Evolutionary conservation across 2,888 invertebrate species (phyloP).

Genomic region (Agriopis aurantiaria): DNA sequence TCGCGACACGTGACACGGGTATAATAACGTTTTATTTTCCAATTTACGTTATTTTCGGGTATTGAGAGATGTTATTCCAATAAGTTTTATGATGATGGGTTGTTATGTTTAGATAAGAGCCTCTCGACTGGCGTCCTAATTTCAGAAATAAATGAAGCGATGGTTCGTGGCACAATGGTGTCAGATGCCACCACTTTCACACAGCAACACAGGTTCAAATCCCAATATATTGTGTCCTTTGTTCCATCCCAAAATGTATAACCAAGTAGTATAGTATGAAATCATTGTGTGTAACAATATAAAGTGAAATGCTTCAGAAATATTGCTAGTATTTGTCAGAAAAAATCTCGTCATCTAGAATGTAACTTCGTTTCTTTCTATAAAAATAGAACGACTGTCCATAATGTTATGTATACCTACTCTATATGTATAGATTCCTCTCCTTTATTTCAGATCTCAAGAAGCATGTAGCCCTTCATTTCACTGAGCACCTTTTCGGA

Average conservation of each 20-base stretch:
- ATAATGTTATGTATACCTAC: not conserved
- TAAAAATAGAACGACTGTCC: not conserved
- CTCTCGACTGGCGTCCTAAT: not conserved
- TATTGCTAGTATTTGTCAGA: no score
- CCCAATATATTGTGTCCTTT: no score
- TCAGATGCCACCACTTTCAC: no score
- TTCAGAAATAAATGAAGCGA: not conserved
- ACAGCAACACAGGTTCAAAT: no score
- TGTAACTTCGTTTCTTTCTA: no score
- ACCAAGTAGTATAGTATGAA: no score
- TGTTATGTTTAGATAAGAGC: not conserved
- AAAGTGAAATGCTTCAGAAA: no score
- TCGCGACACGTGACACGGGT: slow-evolving; percentile 53
- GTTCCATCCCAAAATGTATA: no score
- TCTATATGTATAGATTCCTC: slow-evolving; percentile 2
- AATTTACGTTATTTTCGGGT: slow-evolving; percentile 36
- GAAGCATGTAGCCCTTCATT: slow-evolving; percentile 29
- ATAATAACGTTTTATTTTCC: slow-evolving; percentile 40
- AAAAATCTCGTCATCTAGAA: no score
- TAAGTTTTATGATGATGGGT: slow-evolving; percentile 28
- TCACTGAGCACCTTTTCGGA: slow-evolving; percentile 33
- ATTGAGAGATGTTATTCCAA: slow-evolving; percentile 28
- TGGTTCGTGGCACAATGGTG: no score
- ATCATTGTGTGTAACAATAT: no score
- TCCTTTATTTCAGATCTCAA: slow-evolving; percentile 8